Conservation (phyloP, 2,113 vertebrate genomes). For the Lepisosteus osseus region DNA sequence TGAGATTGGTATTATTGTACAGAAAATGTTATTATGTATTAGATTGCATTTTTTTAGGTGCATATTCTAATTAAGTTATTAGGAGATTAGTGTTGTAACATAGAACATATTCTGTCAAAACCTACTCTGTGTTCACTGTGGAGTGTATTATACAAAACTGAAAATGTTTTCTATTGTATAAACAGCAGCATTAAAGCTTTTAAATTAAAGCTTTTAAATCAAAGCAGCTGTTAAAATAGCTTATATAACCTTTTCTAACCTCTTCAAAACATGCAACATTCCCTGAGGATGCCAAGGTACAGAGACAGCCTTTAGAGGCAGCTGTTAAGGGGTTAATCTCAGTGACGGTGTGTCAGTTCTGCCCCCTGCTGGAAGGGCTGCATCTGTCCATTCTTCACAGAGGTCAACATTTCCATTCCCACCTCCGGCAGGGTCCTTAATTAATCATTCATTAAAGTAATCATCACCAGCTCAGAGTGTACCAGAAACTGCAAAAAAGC, state of each 20-base stretch:
- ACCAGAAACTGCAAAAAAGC: slow-evolving; percentile 18
- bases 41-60: too few relatives aligned
- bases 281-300: background rate
- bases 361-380: slow-evolving; percentile 1
- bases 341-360: slow-evolving; percentile 1
- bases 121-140: too few relatives aligned
- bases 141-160: too few relatives aligned
- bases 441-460: slow-evolving; percentile 56
- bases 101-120: too few relatives aligned
- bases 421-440: slow-evolving; percentile 36
- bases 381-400: background rate
- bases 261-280: background rate
- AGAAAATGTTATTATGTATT: too few relatives aligned
- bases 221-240: too few relatives aligned
- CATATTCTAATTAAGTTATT: too few relatives aligned
- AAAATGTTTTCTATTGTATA: too few relatives aligned
- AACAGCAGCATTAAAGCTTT: too few relatives aligned
- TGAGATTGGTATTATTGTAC: too few relatives aligned
- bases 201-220: too few relatives aligned
- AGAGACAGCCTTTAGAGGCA: background rate
- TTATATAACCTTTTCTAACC: background rate
- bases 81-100: too few relatives aligned
- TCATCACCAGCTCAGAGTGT: slow-evolving; percentile 38
- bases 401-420: slow-evolving; percentile 34
- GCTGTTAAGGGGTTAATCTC: slow-evolving; percentile 8